phyloP scores from a whole-genome alignment of 2,113 vertebrate genomes.

The Onychostruthus taczanowskii region DNA sequence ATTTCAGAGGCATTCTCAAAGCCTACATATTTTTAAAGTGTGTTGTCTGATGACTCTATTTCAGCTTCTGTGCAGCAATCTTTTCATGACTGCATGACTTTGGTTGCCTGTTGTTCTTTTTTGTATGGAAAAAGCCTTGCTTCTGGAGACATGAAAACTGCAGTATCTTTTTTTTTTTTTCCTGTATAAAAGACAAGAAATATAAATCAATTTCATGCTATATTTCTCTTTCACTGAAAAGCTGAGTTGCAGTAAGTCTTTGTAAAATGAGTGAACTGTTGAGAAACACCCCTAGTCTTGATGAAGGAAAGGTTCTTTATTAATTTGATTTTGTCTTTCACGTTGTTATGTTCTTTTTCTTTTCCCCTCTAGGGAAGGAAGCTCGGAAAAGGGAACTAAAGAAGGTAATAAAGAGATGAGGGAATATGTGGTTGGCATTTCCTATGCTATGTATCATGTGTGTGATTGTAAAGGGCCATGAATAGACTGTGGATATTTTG shows the following conservation, averaged over 20 bases:
- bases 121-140: background rate
- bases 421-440: background rate
- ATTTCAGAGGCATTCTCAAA: background rate
- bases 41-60: background rate
- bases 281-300: background rate
- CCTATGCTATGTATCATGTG: background rate
- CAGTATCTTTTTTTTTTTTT: background rate
- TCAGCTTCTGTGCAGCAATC: background rate
- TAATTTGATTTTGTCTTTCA: background rate
- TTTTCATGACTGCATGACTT: background rate
- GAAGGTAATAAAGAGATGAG: slow-evolving; percentile 79
- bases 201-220: background rate
- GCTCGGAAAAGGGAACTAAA: slow-evolving; percentile 97
- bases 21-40: background rate
- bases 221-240: background rate
- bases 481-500: background rate
- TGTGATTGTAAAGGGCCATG: background rate
- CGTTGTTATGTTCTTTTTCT: background rate
- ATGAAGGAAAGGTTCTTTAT: background rate
- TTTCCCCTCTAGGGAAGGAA: slow-evolving; percentile 87
- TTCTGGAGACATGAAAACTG: background rate
- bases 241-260: background rate
- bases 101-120: background rate
- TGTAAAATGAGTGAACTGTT: background rate
- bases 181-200: background rate